Evolutionary conservation across 1,140 invertebrate species (phyloP).

Genomic region (Bombus polaris): DNA sequence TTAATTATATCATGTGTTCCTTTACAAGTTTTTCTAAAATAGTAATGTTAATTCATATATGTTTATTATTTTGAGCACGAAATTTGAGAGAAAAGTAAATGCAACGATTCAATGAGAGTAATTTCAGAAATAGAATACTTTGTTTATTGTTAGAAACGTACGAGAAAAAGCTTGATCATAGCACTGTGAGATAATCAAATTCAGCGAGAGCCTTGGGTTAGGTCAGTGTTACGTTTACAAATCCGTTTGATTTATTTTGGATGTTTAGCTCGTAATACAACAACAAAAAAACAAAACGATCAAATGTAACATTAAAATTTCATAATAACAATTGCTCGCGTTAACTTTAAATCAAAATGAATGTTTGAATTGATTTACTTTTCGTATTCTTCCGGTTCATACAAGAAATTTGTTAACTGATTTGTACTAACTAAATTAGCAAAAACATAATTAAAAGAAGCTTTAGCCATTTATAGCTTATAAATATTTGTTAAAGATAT

Average conservation of each 20-base stretch:
- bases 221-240: constrained; percentile 31
- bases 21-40: background rate
- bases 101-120: background rate
- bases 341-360: background rate
- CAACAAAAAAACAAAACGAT: background rate
- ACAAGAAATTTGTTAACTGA: background rate
- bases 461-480: background rate
- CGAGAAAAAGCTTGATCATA: constrained; percentile 11
- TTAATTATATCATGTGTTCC: background rate
- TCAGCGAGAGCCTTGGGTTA: constrained; percentile 25
- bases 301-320: background rate
- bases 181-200: constrained; percentile 35
- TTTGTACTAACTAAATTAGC: background rate
- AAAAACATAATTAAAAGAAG: background rate
- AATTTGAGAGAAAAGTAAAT: background rate
- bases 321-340: background rate
- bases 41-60: background rate
- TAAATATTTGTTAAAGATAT: background rate
- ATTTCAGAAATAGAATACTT: constrained; percentile 18
- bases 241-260: background rate
- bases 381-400: no score
- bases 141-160: background rate
- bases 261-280: background rate
- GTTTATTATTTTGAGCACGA: background rate
- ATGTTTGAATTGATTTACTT: background rate